Conservation (phyloP, 2,888 invertebrate genomes). For the Limnephilus lunatus region DNA sequence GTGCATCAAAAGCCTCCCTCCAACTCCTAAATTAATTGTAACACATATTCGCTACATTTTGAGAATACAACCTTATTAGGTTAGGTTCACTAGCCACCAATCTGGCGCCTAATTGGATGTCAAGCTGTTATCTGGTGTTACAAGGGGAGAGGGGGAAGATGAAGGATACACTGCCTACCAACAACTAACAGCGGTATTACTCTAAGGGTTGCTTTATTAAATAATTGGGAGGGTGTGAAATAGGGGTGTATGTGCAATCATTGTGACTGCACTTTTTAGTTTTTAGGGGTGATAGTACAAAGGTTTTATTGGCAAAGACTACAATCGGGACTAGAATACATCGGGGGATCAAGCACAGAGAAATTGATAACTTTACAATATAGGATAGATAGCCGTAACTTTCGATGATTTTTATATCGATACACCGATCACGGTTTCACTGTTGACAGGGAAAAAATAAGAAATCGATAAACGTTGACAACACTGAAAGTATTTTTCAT, state of each 20-base stretch:
- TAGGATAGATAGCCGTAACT: no score
- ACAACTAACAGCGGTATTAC: not conserved
- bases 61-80: not conserved
- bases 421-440: no score
- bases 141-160: not conserved
- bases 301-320: not conserved
- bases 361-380: no score
- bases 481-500: no score
- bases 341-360: no score
- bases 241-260: not conserved
- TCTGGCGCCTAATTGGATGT: not conserved
- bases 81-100: not conserved
- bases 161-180: not conserved
- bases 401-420: no score
- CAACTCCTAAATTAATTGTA: not conserved
- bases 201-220: not conserved
- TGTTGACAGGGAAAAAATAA: no score
- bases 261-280: not conserved
- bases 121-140: not conserved
- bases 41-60: not conserved
- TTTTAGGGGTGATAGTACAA: not conserved
- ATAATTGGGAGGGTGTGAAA: slow-evolving; percentile 2
- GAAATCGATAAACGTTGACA: no score
- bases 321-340: no score
- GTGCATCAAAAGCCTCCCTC: not conserved